Evolutionary conservation across 2,888 invertebrate species (phyloP).

Genomic region (Leucania comma): DNA sequence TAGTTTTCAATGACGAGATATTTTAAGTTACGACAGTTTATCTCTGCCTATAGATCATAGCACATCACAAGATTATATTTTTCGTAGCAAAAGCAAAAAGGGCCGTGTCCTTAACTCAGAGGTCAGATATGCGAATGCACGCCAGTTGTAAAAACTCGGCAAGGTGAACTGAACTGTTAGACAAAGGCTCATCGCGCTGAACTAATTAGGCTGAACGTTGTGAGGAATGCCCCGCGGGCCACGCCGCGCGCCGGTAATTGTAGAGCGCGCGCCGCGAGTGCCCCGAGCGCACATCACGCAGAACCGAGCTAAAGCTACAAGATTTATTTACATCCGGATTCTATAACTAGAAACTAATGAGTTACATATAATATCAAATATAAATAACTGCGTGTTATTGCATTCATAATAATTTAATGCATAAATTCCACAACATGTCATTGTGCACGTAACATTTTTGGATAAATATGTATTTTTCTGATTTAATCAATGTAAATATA

Average conservation of each 20-base stretch:
- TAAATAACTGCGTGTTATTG: slow-evolving; percentile 35
- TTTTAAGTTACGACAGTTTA: slow-evolving; percentile 27
- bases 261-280: slow-evolving; percentile 73
- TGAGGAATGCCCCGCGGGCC: slow-evolving; percentile 85
- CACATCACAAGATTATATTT: slow-evolving; percentile 19
- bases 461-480: slow-evolving; percentile 42
- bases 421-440: slow-evolving; percentile 2
- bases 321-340: slow-evolving; percentile 89
- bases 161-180: slow-evolving; percentile 88
- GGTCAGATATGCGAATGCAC: slow-evolving; percentile 74
- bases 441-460: slow-evolving; percentile 10
- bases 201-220: slow-evolving; percentile 84
- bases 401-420: slow-evolving; percentile 11
- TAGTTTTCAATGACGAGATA: slow-evolving; percentile 29
- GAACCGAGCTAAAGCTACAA: slow-evolving; percentile 77
- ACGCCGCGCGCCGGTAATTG: slow-evolving; percentile 79
- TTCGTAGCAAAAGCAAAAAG: slow-evolving; percentile 72
- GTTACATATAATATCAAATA: slow-evolving; percentile 42
- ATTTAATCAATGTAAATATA: slow-evolving; percentile 70
- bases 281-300: slow-evolving; percentile 70
- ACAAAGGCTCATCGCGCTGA: slow-evolving; percentile 87
- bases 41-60: slow-evolving; percentile 21
- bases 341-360: slow-evolving; percentile 70
- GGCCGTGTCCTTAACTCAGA: slow-evolving; percentile 78
- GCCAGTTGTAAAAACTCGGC: slow-evolving; percentile 79